Conservation (phyloP, 2,888 invertebrate species). For the Argyresthia goedartella region DNA sequence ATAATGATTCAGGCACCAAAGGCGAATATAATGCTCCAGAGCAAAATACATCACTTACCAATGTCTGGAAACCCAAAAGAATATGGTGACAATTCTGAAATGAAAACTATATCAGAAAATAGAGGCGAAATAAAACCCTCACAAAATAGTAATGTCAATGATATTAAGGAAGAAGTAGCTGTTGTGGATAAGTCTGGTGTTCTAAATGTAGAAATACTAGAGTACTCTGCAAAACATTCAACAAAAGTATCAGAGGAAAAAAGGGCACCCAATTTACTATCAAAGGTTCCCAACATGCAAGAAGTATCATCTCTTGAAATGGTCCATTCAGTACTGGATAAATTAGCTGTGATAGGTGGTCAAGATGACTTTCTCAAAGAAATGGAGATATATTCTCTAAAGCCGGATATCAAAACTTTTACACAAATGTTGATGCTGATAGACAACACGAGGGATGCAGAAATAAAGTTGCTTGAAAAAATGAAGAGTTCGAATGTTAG, state of each 20-base stretch:
- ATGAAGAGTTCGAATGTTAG: constrained; percentile 73
- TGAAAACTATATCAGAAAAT: not conserved
- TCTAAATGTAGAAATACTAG: not conserved
- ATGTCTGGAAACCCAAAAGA: not conserved
- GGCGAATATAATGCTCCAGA: not conserved
- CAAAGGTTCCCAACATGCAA: constrained; percentile 70
- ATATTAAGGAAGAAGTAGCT: not conserved
- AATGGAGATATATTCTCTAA: constrained; percentile 76
- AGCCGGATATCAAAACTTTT: constrained; percentile 84
- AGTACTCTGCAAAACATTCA: constrained; percentile 4
- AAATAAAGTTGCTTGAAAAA: constrained; percentile 74
- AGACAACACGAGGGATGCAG: constrained; percentile 75
- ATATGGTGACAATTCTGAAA: not conserved
- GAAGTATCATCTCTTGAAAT: constrained; percentile 71
- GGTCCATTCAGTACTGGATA: constrained; percentile 72
- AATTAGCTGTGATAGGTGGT: constrained; percentile 85
- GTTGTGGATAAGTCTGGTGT: not conserved
- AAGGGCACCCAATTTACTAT: constrained; percentile 76
- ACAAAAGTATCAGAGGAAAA: constrained; percentile 17
- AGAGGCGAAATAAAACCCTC: not conserved
- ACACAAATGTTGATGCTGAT: constrained; percentile 81
- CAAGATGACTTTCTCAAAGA: constrained; percentile 78
- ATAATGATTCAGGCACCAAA: constrained; percentile 12
- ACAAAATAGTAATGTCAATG: not conserved
- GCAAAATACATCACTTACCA: not conserved